These are phyloP conservation scores for Pterostichus niger DNA, from an alignment of 2,888 invertebrate genomes.

Conservation along the genomic window DNA sequence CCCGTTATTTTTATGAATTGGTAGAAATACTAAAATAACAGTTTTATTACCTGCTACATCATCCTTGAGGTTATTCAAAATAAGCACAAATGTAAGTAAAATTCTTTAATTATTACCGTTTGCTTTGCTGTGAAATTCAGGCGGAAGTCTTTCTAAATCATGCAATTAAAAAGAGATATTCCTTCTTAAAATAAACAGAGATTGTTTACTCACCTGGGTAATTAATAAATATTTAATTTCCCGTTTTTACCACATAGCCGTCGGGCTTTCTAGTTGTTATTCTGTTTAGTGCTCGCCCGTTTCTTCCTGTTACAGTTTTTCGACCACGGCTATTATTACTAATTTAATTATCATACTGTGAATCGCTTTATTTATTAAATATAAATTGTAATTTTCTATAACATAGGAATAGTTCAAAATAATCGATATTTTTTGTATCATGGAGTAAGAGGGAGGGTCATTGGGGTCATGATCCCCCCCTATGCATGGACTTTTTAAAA, in stretches of 20 bases:
- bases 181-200: slow-evolving; percentile 36
- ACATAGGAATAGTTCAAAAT: too few relatives aligned
- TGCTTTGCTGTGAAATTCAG: slow-evolving; percentile 12
- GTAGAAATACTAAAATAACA: neutral
- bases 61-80: slow-evolving; percentile 16
- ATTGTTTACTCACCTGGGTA: slow-evolving; percentile 19
- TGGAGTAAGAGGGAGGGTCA: too few relatives aligned
- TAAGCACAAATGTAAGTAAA: slow-evolving; percentile 47
- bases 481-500: too few relatives aligned
- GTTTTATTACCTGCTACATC: neutral
- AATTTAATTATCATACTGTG: too few relatives aligned
- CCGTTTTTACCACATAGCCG: slow-evolving; percentile 2
- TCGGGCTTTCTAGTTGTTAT: neutral
- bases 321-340: too few relatives aligned
- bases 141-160: slow-evolving; percentile 7
- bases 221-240: slow-evolving; percentile 39
- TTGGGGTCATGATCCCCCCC: too few relatives aligned
- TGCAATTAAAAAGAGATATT: slow-evolving; percentile 50
- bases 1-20: slow-evolving; percentile 6
- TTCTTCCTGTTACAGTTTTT: too few relatives aligned
- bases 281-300: too few relatives aligned
- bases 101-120: slow-evolving; percentile 49
- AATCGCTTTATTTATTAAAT: too few relatives aligned
- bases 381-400: too few relatives aligned
- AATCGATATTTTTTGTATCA: too few relatives aligned